phyloP scores from a whole-genome alignment of 2,888 invertebrate genomes.

The Athrips mouffetella region DNA sequence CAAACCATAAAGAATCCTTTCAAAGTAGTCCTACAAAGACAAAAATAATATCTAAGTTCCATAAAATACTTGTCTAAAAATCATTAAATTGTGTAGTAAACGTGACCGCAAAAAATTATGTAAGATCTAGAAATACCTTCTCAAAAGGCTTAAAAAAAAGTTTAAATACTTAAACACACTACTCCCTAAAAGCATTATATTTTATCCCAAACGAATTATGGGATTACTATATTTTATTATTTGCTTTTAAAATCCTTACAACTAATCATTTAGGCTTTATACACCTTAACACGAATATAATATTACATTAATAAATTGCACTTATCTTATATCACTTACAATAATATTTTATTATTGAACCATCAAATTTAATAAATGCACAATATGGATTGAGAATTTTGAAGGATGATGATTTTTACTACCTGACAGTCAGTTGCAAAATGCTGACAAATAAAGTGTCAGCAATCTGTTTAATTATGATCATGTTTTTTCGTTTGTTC shows the following conservation, averaged over 20 bases:
- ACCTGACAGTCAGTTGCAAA: too few species aligned
- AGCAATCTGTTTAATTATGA: too few species aligned
- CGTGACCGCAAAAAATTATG: too few species aligned
- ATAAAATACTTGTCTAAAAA: neutral
- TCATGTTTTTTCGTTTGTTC: too few species aligned
- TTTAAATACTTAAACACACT: too few species aligned
- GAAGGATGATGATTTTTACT: too few species aligned
- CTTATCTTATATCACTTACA: constrained; percentile 36
- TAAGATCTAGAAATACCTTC: too few species aligned
- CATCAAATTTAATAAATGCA: too few species aligned
- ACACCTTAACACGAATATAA: constrained; percentile 24
- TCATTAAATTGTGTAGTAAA: neutral
- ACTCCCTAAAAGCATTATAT: too few species aligned
- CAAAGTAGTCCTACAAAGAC: neutral
- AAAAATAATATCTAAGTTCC: neutral
- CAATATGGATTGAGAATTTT: too few species aligned
- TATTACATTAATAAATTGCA: constrained; percentile 26
- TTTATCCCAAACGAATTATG: neutral
- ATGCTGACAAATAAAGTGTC: too few species aligned
- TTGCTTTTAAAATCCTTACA: neutral
- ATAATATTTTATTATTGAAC: constrained; percentile 19
- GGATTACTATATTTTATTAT: neutral
- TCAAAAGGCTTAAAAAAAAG: too few species aligned
- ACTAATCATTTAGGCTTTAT: constrained; percentile 1
- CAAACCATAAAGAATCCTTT: constrained; percentile 26